A percentile compares a stretch with the other conserved stretches of the same genome.
Conservation (phyloP, 2,888 invertebrate genomes). For the Tachina fera region DNA sequence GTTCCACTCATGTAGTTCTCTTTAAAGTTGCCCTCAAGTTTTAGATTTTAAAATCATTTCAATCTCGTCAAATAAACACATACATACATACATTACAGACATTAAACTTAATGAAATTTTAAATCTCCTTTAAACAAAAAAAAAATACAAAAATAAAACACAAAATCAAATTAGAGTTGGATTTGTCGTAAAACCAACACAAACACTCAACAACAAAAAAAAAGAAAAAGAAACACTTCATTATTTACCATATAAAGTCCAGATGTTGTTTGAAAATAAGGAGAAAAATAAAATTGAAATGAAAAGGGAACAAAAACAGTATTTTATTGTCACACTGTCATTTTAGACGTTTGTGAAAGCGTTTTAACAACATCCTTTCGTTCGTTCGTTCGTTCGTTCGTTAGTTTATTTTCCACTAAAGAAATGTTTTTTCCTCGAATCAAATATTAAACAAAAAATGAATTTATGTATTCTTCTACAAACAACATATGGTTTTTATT, state of each 20-base stretch:
- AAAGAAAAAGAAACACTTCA: background rate
- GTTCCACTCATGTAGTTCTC: background rate
- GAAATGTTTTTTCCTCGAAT: constrained; percentile 3
- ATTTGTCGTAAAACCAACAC: constrained; percentile 10
- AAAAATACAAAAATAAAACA: background rate
- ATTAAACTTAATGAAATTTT: constrained; percentile 31
- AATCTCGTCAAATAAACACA: constrained; percentile 18
- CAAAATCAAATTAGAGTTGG: constrained; percentile 34
- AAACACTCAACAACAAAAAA: background rate
- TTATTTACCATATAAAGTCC: constrained; percentile 41
- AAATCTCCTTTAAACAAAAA: constrained; percentile 30
- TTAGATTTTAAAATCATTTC: constrained; percentile 6
- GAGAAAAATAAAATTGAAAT: background rate
- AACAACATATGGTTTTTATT: constrained; percentile 65
- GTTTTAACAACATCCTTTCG: constrained; percentile 42
- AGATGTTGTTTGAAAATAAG: constrained; percentile 45
- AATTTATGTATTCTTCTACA: constrained; percentile 12
- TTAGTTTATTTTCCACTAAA: background rate
- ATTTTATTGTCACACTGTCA: constrained; percentile 19
- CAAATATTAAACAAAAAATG: constrained; percentile 24
- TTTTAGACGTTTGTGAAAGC: constrained; percentile 16
- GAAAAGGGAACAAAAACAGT: constrained; percentile 22
- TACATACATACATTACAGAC: background rate
- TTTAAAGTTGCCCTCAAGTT: background rate
- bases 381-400: constrained; percentile 4